Base-by-base conservation (phyloP, 2,888 invertebrate genomes). In the Callyntrura sp. region DNA sequence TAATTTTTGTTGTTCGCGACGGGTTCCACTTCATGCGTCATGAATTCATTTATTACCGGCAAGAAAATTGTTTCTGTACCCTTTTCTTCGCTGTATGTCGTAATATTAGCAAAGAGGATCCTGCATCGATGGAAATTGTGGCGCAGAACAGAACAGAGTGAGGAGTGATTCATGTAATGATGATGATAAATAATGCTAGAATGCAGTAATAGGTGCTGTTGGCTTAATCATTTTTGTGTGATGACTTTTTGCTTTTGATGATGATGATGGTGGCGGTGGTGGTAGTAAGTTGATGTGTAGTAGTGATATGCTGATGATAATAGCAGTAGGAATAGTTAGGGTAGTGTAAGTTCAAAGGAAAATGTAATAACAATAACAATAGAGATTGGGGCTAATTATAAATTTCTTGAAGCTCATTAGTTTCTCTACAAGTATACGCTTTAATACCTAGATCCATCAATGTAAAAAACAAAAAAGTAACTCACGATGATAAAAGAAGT, bases 371-470 rank as follows among this genome's bases (percentile, higher is more conserved):
- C 43, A 60, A 62, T 62, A 81, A 81, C 81, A 84, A 89, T 89
- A 85, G 84, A 89, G 85, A 89, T 85, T 90, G 78, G 78, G 65
- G 79, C 89, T 89, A 89, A 89, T 89, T 89, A 89, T 89, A 79
- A 88, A 84, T 89, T 85, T 90, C 78, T 81, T 82, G 70, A 90
- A 90, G 85, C 81, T 85, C 90, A 90, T 90, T 90, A 90, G 85
- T 51, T 85, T 57, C 85, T 70, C 85, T 45, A 73, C 85, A 76
- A 85, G 90, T 85, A 82, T 85, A 23, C 85, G 82, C 81, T 76
- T 85, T 23, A 70, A 68, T 85, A 51, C 43, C 35, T 35, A 35
- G 35, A 55, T 81, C 81, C 43, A 60, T 81, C 62, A 60, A 9
- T 51, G 78, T 55, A 25, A 55, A 78, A 55, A 78, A 9, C 62